Conservation (phyloP, 2,888 invertebrate species). For the Leucoptera coffeella region DNA sequence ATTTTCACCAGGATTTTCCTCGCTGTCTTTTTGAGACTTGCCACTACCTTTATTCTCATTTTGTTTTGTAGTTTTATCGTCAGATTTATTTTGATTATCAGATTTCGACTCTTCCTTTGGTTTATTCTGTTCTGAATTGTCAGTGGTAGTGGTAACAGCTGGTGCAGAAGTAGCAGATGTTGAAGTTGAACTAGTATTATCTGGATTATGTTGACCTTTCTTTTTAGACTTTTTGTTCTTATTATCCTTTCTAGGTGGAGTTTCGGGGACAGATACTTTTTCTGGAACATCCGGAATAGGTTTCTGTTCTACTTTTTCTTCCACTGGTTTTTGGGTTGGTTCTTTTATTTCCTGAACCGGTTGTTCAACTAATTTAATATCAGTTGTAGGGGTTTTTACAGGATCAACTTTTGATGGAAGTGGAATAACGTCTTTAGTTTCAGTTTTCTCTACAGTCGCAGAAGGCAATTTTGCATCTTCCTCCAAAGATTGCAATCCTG, state of each 20-base stretch:
- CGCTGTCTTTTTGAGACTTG: too few species aligned
- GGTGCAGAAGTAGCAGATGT: slow-evolving; percentile 6
- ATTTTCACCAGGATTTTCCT: too few species aligned
- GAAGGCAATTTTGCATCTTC: slow-evolving; percentile 14
- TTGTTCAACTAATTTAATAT: background rate
- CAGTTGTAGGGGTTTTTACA: too few species aligned
- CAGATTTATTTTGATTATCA: background rate
- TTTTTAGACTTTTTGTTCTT: slow-evolving; percentile 34
- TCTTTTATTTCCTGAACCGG: background rate
- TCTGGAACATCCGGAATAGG: background rate
- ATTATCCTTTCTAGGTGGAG: slow-evolving; percentile 26
- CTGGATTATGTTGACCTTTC: slow-evolving; percentile 16
- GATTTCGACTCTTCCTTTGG: slow-evolving; percentile 18
- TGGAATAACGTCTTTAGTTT: background rate
- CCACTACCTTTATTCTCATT: background rate
- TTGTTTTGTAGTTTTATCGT: slow-evolving; percentile 4
- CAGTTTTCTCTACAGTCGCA: slow-evolving; percentile 4
- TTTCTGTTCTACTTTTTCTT: slow-evolving; percentile 1
- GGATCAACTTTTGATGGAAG: too few species aligned
- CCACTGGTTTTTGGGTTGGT: background rate
- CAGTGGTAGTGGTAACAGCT: slow-evolving; percentile 3
- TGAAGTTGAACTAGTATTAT: slow-evolving; percentile 10
- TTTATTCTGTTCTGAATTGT: slow-evolving; percentile 9
- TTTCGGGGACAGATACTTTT: slow-evolving; percentile 11
- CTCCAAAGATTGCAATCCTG: slow-evolving; percentile 28